Conservation (phyloP, 2,797 vertebrate species). For the Anguilla anguilla region DNA sequence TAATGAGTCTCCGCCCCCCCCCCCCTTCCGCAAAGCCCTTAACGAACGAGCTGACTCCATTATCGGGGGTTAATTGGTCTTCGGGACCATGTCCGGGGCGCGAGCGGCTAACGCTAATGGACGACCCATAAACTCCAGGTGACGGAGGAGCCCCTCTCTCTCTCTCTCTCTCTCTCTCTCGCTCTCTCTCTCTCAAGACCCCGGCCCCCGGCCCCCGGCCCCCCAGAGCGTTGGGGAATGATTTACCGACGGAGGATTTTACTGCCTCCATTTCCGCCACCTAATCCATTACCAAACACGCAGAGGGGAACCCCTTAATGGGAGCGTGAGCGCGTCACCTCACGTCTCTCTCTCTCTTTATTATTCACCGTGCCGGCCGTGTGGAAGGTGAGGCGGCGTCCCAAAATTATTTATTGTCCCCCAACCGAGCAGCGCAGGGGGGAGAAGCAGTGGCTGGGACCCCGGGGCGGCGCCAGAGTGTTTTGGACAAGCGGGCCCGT, state of each 20-base stretch:
- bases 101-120: not conserved
- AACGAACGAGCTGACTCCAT: conserved; percentile 11
- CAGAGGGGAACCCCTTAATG: conserved; percentile 1
- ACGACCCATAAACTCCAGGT: not conserved
- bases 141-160: not conserved
- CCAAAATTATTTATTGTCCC: not conserved
- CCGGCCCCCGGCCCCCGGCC: not conserved
- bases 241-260: conserved; percentile 8
- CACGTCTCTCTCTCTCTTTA: not conserved
- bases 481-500: too few species aligned
- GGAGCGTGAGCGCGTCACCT: too few species aligned
- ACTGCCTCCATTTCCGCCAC: not conserved
- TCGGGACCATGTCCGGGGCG: not conserved
- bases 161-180: too few species aligned
- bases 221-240: not conserved
- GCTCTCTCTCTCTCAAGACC: not conserved
- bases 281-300: conserved; percentile 18
- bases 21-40: not conserved
- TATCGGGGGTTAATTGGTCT: conserved; percentile 2
- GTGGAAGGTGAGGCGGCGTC: not conserved
- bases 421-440: not conserved
- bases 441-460: too few species aligned
- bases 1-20: too few species aligned
- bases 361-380: not conserved
- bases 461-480: too few species aligned